Base-by-base conservation (phyloP, 2,113 vertebrate genomes). In the human (Homo sapiens) region DNA sequence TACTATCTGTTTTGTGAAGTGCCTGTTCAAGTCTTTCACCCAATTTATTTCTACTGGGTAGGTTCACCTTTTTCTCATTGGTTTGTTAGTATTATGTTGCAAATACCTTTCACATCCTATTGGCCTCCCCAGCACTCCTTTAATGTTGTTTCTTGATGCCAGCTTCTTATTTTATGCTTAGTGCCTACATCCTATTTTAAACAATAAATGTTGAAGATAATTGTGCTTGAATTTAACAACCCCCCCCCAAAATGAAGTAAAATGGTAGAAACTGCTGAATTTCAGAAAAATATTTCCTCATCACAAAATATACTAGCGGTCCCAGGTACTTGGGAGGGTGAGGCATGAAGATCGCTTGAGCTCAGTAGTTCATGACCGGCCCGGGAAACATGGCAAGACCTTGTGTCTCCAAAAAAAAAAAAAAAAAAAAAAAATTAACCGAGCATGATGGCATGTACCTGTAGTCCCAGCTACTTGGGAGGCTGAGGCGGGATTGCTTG, bases 221-320 rank as follows among this genome's bases (percentile, higher is more conserved):
- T 70, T 87, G 18, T 93, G 38, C 40, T 78, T 70, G 23, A 52
- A 82, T 70, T 90, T 93, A 93, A 70, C n/a, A 66, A 52, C 17
- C 5, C 52, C 50, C 13, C 50, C 52, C 52, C 0, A 85, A 66
- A 50, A 40, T 40, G 40, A 61, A n/a, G 45, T n/a, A 38, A 80
- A 72, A 88, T 57, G 1, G 35, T 92, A 73, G 35, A 35, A 80
- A 81, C 68, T 73, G 10, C 8, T 92, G 48, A 92, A 81, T 94
- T 92, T 85, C 70, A 96, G 50, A 30, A 50, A 89, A 86, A 90
- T 82, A 22, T 96, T 72, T 94, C 45, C 43, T 91, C n/a, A 70
- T 9, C 73, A 55, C 66, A 55, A 55, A 55, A 55, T 55, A 55
- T 55, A 18, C 52, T 0, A 55, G 52, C 18, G 52, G 52, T 55